These are phyloP conservation scores for Noctua pronuba DNA, from an alignment of 2,888 invertebrate genomes.

Conservation along the genomic window DNA sequence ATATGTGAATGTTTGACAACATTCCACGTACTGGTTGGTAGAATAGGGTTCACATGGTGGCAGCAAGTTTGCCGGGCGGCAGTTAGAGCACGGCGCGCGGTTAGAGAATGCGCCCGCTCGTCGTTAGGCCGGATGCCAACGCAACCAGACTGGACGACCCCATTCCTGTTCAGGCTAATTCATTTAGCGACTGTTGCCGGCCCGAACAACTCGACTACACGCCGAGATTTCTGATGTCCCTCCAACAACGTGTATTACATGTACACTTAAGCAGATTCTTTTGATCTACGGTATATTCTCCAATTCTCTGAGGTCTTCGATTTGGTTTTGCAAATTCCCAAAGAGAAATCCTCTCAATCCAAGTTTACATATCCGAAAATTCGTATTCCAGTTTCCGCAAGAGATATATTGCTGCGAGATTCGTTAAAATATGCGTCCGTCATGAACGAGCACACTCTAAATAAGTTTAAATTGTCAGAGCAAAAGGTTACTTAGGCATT, in stretches of 20 bases:
- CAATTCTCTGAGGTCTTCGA: background rate
- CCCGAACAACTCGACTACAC: slow-evolving; percentile 68
- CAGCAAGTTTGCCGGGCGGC: slow-evolving; percentile 66
- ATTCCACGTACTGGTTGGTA: slow-evolving; percentile 58
- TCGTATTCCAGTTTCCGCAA: background rate
- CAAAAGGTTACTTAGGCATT: slow-evolving; percentile 78
- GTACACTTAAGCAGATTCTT: slow-evolving; percentile 26
- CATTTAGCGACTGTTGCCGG: slow-evolving; percentile 85
- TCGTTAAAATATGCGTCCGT: slow-evolving; percentile 39
- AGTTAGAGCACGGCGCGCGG: slow-evolving; percentile 68
- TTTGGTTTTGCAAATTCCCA: slow-evolving; percentile 7
- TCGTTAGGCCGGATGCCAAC: slow-evolving; percentile 90
- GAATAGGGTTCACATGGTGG: slow-evolving; percentile 66
- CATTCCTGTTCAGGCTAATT: slow-evolving; percentile 88
- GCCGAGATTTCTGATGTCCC: slow-evolving; percentile 66
- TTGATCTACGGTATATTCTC: slow-evolving; percentile 20
- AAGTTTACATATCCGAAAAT: background rate
- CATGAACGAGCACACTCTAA: slow-evolving; percentile 58
- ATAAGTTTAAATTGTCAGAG: slow-evolving; percentile 73
- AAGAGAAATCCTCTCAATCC: slow-evolving; percentile 10
- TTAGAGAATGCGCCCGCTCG: slow-evolving; percentile 84
- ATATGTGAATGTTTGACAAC: slow-evolving; percentile 59
- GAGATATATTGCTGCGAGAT: slow-evolving; percentile 19
- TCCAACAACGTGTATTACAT: slow-evolving; percentile 36
- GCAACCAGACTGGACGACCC: slow-evolving; percentile 89